phyloP scores from a whole-genome alignment of 2,888 invertebrate genomes.

The Catocala sponsa region DNA sequence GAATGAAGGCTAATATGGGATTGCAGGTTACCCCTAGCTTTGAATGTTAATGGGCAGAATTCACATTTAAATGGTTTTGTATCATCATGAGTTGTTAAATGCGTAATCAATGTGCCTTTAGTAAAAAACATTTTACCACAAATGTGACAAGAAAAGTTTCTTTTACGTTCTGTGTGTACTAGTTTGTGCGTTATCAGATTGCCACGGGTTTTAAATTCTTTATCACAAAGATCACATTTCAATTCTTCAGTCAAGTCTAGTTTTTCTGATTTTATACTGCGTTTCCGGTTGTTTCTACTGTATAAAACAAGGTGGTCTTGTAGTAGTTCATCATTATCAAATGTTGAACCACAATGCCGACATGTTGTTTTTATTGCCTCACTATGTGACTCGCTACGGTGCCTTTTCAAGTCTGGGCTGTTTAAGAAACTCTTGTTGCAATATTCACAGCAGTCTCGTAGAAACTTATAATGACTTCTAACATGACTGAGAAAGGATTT shows the following conservation, averaged over 20 bases:
- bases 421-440: constrained; percentile 71
- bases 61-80: constrained; percentile 79
- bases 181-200: constrained; percentile 76
- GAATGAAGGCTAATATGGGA: constrained; percentile 80
- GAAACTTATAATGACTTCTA: constrained; percentile 68
- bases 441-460: constrained; percentile 76
- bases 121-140: constrained; percentile 85
- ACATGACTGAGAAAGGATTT: constrained; percentile 74
- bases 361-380: constrained; percentile 61
- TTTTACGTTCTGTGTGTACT: constrained; percentile 78
- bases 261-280: constrained; percentile 55
- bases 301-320: constrained; percentile 74
- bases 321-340: constrained; percentile 68
- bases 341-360: constrained; percentile 70
- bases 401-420: constrained; percentile 65
- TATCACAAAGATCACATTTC: constrained; percentile 75
- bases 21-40: constrained; percentile 77
- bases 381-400: constrained; percentile 60
- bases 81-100: constrained; percentile 79
- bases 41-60: constrained; percentile 77
- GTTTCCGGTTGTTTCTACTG: constrained; percentile 60
- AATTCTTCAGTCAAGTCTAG: constrained; percentile 52
- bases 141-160: constrained; percentile 79
- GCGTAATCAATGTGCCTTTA: constrained; percentile 78
- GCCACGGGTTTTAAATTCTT: constrained; percentile 77